Evolutionary conservation across 2,113 vertebrate species (phyloP).

Genomic region (Arvicanthis niloticus): DNA sequence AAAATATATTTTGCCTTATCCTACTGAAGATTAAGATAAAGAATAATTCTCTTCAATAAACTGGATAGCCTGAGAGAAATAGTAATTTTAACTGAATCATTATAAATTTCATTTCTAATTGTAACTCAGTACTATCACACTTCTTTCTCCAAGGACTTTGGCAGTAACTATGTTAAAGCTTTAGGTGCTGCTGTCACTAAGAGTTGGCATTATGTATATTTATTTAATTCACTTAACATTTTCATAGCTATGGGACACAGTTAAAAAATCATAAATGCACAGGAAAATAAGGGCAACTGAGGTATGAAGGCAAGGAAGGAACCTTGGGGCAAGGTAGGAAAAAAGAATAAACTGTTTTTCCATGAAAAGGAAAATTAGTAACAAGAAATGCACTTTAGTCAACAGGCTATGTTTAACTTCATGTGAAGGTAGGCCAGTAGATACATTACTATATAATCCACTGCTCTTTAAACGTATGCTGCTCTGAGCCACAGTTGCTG

Average conservation of each 20-base stretch:
- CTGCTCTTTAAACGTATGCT: neutral
- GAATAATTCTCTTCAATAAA: neutral
- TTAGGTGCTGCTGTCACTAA: neutral
- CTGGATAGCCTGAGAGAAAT: neutral
- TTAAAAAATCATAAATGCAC: neutral
- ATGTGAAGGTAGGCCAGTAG: fast-evolving
- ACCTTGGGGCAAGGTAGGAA: fast-evolving
- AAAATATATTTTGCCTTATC: neutral
- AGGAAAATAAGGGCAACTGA: neutral
- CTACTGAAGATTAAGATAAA: neutral
- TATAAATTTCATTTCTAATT: neutral
- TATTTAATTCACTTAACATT: neutral
- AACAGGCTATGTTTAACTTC: neutral
- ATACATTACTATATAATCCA: fast-evolving
- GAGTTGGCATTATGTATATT: neutral
- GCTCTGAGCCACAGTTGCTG: neutral
- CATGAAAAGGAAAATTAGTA: neutral
- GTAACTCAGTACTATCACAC: neutral
- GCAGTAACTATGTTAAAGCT: neutral
- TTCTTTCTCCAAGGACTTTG: neutral
- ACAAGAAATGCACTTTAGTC: neutral
- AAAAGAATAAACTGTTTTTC: neutral
- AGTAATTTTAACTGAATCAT: neutral
- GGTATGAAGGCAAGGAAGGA: neutral
- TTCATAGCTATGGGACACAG: neutral